phyloP scores from a whole-genome alignment of 2,888 invertebrate species.

The Papilio gigon region DNA sequence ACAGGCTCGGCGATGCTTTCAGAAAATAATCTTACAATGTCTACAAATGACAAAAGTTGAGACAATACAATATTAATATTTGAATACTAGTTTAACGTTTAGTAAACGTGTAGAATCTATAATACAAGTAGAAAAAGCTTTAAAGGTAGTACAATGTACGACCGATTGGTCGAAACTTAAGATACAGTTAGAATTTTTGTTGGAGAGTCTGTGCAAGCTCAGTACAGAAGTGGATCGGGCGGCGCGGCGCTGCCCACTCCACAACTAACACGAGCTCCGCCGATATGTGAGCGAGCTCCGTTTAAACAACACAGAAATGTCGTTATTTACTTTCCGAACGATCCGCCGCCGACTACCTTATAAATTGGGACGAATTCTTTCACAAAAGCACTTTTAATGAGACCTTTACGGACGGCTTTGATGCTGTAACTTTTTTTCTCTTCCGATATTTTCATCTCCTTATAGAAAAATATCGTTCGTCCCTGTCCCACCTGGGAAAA shows the following conservation, averaged over 20 bases:
- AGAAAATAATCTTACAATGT: background rate
- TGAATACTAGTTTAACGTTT: background rate
- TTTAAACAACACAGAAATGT: constrained; percentile 67
- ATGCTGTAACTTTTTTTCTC: constrained; percentile 77
- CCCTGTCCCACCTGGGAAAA: constrained; percentile 54
- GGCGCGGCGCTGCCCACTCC: constrained; percentile 40
- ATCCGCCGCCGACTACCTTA: constrained; percentile 71
- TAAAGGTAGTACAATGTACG: background rate
- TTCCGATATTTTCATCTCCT: constrained; percentile 72
- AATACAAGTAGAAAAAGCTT: background rate
- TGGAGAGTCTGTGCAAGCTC: constrained; percentile 43
- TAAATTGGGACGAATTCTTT: constrained; percentile 77
- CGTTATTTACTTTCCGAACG: constrained; percentile 73
- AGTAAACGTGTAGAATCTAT: background rate
- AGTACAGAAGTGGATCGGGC: constrained; percentile 44
- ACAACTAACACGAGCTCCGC: constrained; percentile 47
- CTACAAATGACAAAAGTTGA: constrained; percentile 1
- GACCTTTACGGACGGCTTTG: constrained; percentile 77
- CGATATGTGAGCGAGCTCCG: constrained; percentile 48
- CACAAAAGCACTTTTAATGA: constrained; percentile 80
- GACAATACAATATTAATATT: background rate
- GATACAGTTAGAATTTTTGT: constrained; percentile 9
- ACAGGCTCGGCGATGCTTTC: background rate
- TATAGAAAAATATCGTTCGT: constrained; percentile 66
- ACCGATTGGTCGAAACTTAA: constrained; percentile 4